These are phyloP conservation scores for Acleris laterana DNA, from an alignment of 2,888 invertebrate genomes.

Conservation along the genomic window DNA sequence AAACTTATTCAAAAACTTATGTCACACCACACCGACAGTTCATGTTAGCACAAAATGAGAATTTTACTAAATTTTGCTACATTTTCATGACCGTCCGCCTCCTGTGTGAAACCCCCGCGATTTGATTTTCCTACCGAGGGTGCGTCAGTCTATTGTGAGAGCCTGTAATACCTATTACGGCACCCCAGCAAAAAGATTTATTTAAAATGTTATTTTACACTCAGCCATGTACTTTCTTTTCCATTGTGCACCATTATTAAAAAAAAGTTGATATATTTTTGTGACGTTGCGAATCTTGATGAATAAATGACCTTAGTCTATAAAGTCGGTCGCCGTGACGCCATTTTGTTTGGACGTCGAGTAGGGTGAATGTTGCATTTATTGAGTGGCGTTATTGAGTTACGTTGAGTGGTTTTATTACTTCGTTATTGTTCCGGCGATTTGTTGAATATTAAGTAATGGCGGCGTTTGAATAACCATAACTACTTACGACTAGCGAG, in stretches of 20 bases:
- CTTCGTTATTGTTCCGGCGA: slow-evolving; percentile 34
- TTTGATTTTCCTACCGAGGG: slow-evolving; percentile 73
- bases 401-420: slow-evolving; percentile 68
- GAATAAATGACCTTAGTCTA: slow-evolving; percentile 46
- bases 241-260: slow-evolving; percentile 64
- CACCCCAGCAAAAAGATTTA: slow-evolving; percentile 79
- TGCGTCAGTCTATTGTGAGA: slow-evolving; percentile 67
- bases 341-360: slow-evolving; percentile 53
- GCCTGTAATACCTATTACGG: slow-evolving; percentile 77
- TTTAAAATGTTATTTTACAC: slow-evolving; percentile 84
- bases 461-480: not conserved
- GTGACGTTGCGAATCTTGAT: slow-evolving; percentile 15
- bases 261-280: slow-evolving; percentile 44
- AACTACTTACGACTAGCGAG: not conserved
- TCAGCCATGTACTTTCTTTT: slow-evolving; percentile 72
- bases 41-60: not conserved
- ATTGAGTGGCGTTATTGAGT: slow-evolving; percentile 73
- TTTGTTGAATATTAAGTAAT: slow-evolving; percentile 9
- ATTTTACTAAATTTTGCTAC: not conserved
- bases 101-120: slow-evolving; percentile 53
- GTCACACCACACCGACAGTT: not conserved
- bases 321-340: slow-evolving; percentile 49
- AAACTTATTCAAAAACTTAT: not conserved
- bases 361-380: slow-evolving; percentile 61
- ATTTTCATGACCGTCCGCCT: slow-evolving; percentile 51